A percentile compares a stretch with the other conserved stretches of the same genome.
Conservation (phyloP, 2,113 vertebrate species). For the Campylomormyrus tamandua region DNA sequence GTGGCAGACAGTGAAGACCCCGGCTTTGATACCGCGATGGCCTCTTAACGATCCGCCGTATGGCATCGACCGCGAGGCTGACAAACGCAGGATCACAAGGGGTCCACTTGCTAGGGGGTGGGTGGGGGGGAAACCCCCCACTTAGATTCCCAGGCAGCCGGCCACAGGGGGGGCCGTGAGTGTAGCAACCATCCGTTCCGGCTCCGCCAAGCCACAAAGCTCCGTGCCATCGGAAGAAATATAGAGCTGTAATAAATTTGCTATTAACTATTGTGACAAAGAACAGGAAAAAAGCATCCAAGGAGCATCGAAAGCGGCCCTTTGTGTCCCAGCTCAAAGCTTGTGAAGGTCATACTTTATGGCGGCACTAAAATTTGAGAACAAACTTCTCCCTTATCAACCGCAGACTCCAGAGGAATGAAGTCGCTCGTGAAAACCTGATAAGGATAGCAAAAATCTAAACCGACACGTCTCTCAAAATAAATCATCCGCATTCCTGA, state of each 20-base stretch:
- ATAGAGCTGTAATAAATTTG: slow-evolving; percentile 12
- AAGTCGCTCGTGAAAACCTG: background rate
- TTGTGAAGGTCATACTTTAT: slow-evolving; percentile 31
- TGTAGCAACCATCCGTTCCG: background rate
- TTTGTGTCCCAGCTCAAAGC: slow-evolving; percentile 16
- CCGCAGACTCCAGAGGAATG: background rate
- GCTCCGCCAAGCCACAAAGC: background rate
- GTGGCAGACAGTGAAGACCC: background rate
- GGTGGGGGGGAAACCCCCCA: background rate
- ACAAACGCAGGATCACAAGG: background rate
- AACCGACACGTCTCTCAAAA: background rate
- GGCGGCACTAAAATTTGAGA: slow-evolving; percentile 3
- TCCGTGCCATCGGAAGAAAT: background rate
- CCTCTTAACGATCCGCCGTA: background rate
- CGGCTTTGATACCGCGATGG: background rate
- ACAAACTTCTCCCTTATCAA: background rate
- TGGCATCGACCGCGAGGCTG: background rate
- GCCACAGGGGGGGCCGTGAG: background rate
- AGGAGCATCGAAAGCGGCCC: slow-evolving; percentile 23
- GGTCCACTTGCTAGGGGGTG: background rate
- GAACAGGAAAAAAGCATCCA: background rate
- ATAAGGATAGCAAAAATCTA: slow-evolving; percentile 15
- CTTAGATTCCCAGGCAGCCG: background rate
- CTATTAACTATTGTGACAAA: slow-evolving; percentile 31
- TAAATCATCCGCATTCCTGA: slow-evolving; percentile 1